Percentiles rank a stretch among this genome's conserved stretches.
Conservation (phyloP, 2,113 vertebrate genomes). For the Gyps fulvus region DNA sequence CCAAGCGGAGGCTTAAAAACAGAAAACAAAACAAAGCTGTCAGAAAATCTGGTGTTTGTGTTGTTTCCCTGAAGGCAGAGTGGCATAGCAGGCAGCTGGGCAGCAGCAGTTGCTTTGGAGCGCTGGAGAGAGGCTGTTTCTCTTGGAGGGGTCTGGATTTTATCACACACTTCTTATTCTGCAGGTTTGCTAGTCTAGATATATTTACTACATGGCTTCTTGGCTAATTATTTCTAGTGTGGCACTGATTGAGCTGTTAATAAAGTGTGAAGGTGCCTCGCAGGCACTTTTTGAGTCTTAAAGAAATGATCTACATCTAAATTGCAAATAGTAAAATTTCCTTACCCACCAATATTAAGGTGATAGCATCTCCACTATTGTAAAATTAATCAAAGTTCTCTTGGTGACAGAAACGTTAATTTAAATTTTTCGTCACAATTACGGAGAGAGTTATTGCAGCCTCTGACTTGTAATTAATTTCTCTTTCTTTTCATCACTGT, state of each 20-base stretch:
- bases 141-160: not conserved
- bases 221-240: conserved; percentile 74
- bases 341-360: conserved; percentile 68
- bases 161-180: conserved; percentile 26
- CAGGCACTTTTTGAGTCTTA: conserved; percentile 70
- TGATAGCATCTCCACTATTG: conserved; percentile 74
- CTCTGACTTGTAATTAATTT: conserved; percentile 86
- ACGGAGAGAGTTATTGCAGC: conserved; percentile 77
- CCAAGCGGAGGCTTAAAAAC: not conserved
- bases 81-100: not conserved
- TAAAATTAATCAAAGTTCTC: conserved; percentile 86
- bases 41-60: not conserved
- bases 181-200: conserved; percentile 39
- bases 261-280: conserved; percentile 86
- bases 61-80: conserved; percentile 14
- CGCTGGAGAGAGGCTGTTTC: not conserved
- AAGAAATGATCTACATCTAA: conserved; percentile 78
- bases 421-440: conserved; percentile 84
- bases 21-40: not conserved
- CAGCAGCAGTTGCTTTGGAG: accelerated
- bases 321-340: conserved; percentile 78
- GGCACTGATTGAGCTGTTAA: conserved; percentile 83
- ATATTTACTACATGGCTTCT: conserved; percentile 67
- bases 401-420: conserved; percentile 82
- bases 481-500: conserved; percentile 75